Conservation (phyloP, 2,888 invertebrate species). For the Nomada hirtipes region DNA sequence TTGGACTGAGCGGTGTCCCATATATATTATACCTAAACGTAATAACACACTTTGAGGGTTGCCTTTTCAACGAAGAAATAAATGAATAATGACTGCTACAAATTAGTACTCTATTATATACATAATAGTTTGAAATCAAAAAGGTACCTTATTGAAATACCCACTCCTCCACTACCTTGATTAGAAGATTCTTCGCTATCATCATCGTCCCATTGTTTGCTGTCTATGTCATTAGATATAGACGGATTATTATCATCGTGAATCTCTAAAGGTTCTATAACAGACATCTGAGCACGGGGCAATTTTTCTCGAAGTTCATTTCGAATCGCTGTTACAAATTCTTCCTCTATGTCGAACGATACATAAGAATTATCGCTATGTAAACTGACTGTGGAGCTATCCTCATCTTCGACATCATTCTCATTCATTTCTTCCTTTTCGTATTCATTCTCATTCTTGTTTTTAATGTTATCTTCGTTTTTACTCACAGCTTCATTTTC, state of each 20-base stretch:
- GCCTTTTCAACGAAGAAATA: constrained; percentile 6
- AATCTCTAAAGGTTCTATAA: constrained; percentile 78
- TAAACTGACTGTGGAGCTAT: constrained; percentile 85
- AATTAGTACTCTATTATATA: constrained; percentile 13
- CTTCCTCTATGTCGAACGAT: constrained; percentile 88
- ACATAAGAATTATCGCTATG: constrained; percentile 86
- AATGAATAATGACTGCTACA: constrained; percentile 4
- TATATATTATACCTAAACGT: constrained; percentile 86
- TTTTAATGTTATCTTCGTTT: neutral
- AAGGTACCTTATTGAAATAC: constrained; percentile 83
- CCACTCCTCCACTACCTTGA: constrained; percentile 80
- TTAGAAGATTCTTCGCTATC: constrained; percentile 78
- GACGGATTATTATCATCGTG: constrained; percentile 77
- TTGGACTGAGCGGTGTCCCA: constrained; percentile 87
- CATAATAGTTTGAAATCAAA: neutral
- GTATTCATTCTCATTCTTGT: constrained; percentile 12
- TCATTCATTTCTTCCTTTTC: constrained; percentile 24
- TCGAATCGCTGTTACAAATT: constrained; percentile 89
- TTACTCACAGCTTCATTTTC: neutral
- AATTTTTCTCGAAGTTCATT: constrained; percentile 90
- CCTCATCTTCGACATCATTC: constrained; percentile 79
- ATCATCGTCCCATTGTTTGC: constrained; percentile 81
- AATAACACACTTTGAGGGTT: neutral
- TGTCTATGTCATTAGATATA: constrained; percentile 73
- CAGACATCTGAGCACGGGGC: constrained; percentile 87